Conservation (phyloP, 2,113 vertebrate genomes). For the Narcine bancroftii region DNA sequence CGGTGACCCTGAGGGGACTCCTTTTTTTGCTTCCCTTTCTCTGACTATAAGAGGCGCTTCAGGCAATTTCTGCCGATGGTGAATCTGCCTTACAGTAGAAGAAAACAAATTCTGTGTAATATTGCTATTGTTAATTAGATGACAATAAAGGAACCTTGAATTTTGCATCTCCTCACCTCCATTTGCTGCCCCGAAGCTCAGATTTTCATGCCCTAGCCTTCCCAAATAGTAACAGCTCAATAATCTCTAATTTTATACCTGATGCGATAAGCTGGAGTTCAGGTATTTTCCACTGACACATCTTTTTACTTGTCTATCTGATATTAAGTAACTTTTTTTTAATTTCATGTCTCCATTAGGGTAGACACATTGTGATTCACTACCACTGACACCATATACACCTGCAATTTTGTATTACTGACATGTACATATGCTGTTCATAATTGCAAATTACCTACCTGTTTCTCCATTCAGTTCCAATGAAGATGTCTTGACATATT, state of each 20-base stretch:
- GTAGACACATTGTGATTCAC: neutral
- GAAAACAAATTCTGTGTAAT: no score
- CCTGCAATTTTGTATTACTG: neutral
- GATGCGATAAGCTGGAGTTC: neutral
- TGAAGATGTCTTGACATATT: neutral
- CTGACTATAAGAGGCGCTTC: no score
- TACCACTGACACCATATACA: neutral
- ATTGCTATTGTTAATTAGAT: no score
- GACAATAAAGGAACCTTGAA: no score
- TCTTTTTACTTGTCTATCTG: neutral
- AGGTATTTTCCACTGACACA: neutral
- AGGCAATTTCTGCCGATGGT: no score
- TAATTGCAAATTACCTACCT: slow-evolving; percentile 16
- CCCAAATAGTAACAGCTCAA: no score
- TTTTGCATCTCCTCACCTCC: no score
- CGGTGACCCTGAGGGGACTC: no score
- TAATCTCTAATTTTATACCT: neutral
- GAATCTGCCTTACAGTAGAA: no score
- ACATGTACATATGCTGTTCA: neutral
- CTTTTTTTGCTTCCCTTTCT: no score
- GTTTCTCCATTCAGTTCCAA: neutral
- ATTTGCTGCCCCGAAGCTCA: no score
- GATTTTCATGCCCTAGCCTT: no score
- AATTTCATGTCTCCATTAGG: neutral
- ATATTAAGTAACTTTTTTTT: neutral